Evolutionary conservation across 2,113 vertebrate species (phyloP).

Genomic region (Psettodes erumei): DNA sequence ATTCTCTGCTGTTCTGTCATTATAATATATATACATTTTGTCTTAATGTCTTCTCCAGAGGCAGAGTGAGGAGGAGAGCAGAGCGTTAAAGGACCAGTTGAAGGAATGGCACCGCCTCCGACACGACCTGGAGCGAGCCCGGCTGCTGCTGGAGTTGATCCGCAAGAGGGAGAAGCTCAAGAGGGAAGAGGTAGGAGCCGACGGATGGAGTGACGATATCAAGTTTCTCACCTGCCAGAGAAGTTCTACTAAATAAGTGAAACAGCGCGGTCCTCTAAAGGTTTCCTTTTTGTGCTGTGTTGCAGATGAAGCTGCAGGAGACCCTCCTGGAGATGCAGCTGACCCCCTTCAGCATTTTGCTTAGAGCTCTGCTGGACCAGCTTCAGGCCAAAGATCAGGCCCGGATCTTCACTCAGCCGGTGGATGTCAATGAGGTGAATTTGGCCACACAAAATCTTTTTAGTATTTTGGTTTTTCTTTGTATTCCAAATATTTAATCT

Average conservation of each 20-base stretch:
- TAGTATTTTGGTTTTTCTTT: not conserved
- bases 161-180: constrained; percentile 98
- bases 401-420: constrained; percentile 93
- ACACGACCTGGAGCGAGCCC: constrained; percentile 93
- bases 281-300: not conserved
- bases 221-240: not conserved
- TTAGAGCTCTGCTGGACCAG: constrained; percentile 91
- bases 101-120: constrained; percentile 96
- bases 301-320: constrained; percentile 93
- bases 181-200: constrained; percentile 90
- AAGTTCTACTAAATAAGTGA: not conserved
- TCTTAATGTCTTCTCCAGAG: constrained; percentile 77
- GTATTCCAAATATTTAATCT: not conserved
- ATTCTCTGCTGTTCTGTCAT: not conserved
- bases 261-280: not conserved
- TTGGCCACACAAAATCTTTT: not conserved
- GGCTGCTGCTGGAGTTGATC: constrained; percentile 94
- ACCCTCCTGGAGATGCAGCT: constrained; percentile 92
- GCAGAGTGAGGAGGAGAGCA: constrained; percentile 91
- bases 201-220: not conserved
- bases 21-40: not conserved
- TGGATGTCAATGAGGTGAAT: constrained; percentile 91
- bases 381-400: constrained; percentile 95
- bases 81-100: constrained; percentile 93
- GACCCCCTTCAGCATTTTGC: constrained; percentile 92